Percentiles rank a stretch among this genome's conserved stretches.
Evolutionary conservation across 37 sponge, comb jelly and placozoan genomes (phyloP).

Genomic region (Halisarca cf. caerulea): DNA sequence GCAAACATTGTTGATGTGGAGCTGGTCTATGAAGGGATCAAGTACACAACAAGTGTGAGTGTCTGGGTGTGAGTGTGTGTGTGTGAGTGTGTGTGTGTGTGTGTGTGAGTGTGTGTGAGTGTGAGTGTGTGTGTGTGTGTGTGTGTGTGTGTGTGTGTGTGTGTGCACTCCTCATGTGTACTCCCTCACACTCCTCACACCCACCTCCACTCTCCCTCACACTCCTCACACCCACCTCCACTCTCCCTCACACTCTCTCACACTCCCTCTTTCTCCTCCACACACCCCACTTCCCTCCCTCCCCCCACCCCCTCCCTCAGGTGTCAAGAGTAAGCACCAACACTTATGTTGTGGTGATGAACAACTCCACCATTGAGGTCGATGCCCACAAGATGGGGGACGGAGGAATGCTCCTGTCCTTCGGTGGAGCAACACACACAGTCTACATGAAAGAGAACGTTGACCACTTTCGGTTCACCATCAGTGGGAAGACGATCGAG

Average conservation of each 20-base stretch:
- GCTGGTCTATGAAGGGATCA: constrained; percentile 78
- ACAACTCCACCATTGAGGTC: constrained; percentile 78
- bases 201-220: neutral
- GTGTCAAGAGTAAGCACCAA: constrained; percentile 47
- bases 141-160: too few relatives aligned
- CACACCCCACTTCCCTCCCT: neutral
- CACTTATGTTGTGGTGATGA: constrained; percentile 77
- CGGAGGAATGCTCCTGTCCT: constrained; percentile 81
- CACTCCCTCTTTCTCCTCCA: neutral
- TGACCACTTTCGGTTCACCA: constrained; percentile 70
- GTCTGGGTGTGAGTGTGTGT: neutral
- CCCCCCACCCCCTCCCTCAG: too few relatives aligned
- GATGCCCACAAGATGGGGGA: constrained; percentile 81
- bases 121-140: too few relatives aligned
- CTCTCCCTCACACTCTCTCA: neutral
- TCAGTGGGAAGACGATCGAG: constrained; percentile 86
- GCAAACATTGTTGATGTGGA: constrained; percentile 90
- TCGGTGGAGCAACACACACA: constrained; percentile 81
- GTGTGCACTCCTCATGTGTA: too few relatives aligned
- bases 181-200: neutral
- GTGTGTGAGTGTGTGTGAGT: neutral
- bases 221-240: neutral
- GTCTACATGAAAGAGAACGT: constrained; percentile 94
- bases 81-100: neutral
- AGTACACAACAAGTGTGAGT: constrained; percentile 59